phyloP scores from a whole-genome alignment of 2,113 vertebrate species.

The Steatornis caripensis region DNA sequence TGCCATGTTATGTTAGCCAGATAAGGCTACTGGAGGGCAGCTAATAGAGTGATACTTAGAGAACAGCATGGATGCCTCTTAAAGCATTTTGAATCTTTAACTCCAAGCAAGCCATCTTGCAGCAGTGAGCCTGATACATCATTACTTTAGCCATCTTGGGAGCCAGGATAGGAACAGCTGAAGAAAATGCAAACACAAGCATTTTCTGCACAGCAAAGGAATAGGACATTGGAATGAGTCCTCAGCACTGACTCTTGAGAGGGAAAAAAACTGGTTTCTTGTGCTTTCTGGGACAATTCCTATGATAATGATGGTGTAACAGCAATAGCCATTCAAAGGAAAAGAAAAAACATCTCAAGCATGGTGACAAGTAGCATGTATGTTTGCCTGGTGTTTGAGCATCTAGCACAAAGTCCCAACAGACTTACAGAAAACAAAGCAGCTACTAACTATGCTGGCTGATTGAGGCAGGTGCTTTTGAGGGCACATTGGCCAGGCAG shows the following conservation, averaged over 20 bases:
- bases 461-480: not conserved
- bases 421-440: not conserved
- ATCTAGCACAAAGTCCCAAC: not conserved
- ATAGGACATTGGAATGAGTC: not conserved
- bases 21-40: constrained; percentile 8
- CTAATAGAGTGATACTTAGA: not conserved
- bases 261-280: not conserved
- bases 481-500: not conserved
- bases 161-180: not conserved
- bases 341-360: not conserved
- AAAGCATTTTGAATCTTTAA: not conserved
- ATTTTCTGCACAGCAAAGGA: not conserved
- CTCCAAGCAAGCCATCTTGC: constrained; percentile 16
- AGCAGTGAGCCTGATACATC: not conserved
- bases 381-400: not conserved
- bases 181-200: constrained; percentile 17
- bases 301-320: not conserved
- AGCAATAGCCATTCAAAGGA: not conserved
- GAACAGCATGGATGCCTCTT: not conserved
- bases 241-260: not conserved
- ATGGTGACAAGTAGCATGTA: rapidly evolving
- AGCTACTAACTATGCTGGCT: not conserved
- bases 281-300: not conserved
- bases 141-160: not conserved
- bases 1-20: not conserved